These are phyloP conservation scores for Trachelus iudaicus DNA, from an alignment of 2,888 invertebrate species.

Conservation along the genomic window DNA sequence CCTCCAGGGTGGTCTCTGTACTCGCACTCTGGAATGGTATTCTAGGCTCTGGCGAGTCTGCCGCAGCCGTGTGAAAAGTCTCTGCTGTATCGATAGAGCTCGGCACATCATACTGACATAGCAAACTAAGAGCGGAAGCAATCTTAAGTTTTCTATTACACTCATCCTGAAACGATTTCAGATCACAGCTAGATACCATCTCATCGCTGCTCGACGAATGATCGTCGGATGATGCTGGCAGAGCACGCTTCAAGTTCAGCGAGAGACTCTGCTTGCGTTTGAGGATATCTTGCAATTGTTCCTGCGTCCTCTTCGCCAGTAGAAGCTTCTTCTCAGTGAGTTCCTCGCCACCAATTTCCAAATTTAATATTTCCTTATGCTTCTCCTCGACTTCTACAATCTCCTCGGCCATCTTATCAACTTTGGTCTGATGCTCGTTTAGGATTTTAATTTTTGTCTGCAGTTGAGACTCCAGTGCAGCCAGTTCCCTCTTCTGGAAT, in stretches of 20 bases:
- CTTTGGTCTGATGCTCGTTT: slow-evolving; percentile 74
- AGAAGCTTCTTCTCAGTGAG: slow-evolving; percentile 62
- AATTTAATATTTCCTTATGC: slow-evolving; percentile 64
- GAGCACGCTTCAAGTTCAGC: slow-evolving; percentile 73
- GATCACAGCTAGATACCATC: slow-evolving; percentile 39
- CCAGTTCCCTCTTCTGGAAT: slow-evolving; percentile 77
- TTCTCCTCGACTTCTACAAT: slow-evolving; percentile 75
- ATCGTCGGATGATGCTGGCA: slow-evolving; percentile 65
- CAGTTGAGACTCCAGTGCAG: slow-evolving; percentile 77
- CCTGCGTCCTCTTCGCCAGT: slow-evolving; percentile 66
- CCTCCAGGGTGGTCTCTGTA: neutral
- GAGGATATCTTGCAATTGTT: slow-evolving; percentile 68
- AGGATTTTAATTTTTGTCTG: slow-evolving; percentile 73
- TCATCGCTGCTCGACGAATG: slow-evolving; percentile 47
- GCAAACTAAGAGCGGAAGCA: slow-evolving; percentile 53
- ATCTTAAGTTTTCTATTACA: slow-evolving; percentile 57
- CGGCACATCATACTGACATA: slow-evolving; percentile 45
- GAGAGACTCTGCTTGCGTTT: slow-evolving; percentile 74
- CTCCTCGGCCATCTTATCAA: slow-evolving; percentile 78
- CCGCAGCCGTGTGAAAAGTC: slow-evolving; percentile 81
- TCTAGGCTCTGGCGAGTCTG: slow-evolving; percentile 65
- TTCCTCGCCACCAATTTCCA: slow-evolving; percentile 52
- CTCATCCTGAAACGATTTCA: slow-evolving; percentile 46
- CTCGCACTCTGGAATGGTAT: slow-evolving; percentile 25
- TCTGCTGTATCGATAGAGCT: slow-evolving; percentile 69